Evolutionary conservation across 2,888 invertebrate genomes (phyloP), one percentile per base, ranked within the genome.

Genomic region (Drosophila paucipuncta): DNA sequence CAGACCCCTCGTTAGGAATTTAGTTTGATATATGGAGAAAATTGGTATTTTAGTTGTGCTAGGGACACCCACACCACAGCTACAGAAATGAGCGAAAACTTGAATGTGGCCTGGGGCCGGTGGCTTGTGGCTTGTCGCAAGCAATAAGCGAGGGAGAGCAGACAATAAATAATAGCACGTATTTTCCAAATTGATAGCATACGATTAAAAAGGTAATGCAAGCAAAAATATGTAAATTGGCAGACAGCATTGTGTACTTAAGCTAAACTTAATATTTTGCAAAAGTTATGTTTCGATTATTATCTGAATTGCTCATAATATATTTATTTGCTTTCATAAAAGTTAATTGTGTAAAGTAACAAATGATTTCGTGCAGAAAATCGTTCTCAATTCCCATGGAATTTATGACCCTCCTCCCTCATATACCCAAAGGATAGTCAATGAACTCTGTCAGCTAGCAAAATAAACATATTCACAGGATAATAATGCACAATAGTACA

Each of bases 141-240:
- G 25, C 37, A 37, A 69, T 53, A 6, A 35, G 37, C 13, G 11
- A 30, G 57, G 30, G 11, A 6, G 25, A 28, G 13, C 22, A 31
- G 37, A 10, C 39, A 58, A 54, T 68, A 72, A 80, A 72, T 60
- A 52, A 62, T 52, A 35, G n/a, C 68, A 68, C 33, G 61, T 65
- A 43, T 66, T 41, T 58, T 30, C 2, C 1, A 30, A 11, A 33
- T 47, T 55, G 37, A 60, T 47, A 16, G 39, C 22, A 41, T 2
- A 41, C 22, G 30, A 52, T 16, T 30, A n/a, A 18, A 33, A 25
- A 43, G 10, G 4, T 13, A 59, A 25, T 39, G 18, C 30, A 30
- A n/a, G 25, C 3, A 41, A 25, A 33, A 18, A 41, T 2, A n/a
- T 11, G 35, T 35, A 0, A 35, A 25, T n/a, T 25, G 31, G 9